Evolutionary conservation across 2,113 vertebrate genomes (phyloP).

Genomic region (Vulpes vulpes): DNA sequence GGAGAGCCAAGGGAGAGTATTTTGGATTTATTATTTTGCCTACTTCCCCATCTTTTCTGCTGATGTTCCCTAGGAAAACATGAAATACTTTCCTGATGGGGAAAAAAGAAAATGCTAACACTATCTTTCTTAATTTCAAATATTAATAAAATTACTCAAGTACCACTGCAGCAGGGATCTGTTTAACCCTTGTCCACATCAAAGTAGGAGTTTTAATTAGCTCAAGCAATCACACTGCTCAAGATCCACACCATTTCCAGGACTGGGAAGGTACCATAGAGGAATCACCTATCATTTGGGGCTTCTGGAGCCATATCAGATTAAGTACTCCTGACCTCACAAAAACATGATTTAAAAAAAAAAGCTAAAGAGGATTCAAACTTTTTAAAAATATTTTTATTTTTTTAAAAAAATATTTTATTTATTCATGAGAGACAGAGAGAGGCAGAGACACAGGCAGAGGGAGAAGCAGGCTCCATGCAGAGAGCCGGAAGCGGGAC

Average conservation of each 20-base stretch:
- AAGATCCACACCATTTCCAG: not conserved
- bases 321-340: not conserved
- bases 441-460: too few relatives aligned
- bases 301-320: not conserved
- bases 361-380: not conserved
- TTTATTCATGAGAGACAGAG: too few relatives aligned
- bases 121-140: not conserved
- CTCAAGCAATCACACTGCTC: not conserved
- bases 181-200: not conserved
- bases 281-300: not conserved
- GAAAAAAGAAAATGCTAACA: not conserved
- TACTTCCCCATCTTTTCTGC: not conserved
- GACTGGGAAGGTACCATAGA: not conserved
- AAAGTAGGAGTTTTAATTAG: not conserved
- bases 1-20: not conserved
- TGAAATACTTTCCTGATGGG: not conserved
- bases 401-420: too few relatives aligned
- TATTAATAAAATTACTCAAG: not conserved
- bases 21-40: not conserved
- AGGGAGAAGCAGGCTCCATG: too few relatives aligned
- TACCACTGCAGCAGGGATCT: not conserved
- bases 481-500: too few relatives aligned
- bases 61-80: not conserved
- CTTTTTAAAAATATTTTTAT: too few relatives aligned
- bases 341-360: not conserved